Evolutionary conservation across 1,140 invertebrate species (phyloP).

Genomic region (Drosophila tsacasi): DNA sequence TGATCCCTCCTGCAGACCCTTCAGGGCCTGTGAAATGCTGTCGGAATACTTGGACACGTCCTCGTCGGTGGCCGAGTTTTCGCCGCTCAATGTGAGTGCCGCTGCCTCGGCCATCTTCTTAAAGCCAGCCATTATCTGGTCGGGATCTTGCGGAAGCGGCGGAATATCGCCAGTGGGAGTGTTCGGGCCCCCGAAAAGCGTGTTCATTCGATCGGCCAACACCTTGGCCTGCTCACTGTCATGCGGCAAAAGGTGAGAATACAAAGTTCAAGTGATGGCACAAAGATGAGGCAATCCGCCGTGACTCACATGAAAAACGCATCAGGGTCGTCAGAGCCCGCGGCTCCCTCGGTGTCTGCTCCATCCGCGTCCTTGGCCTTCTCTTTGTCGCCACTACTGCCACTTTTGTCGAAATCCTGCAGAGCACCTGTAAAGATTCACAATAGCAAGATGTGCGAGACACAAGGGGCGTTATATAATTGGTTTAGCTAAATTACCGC

Average conservation of each 20-base stretch:
- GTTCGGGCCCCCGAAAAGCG: constrained; percentile 77
- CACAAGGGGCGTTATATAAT: constrained; percentile 50
- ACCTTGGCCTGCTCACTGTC: constrained; percentile 82
- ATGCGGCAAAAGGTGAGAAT: constrained; percentile 25
- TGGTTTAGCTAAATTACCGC: neutral
- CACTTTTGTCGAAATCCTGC: constrained; percentile 86
- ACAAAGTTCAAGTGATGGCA: constrained; percentile 60
- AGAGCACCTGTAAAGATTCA: constrained; percentile 85
- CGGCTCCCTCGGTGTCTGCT: constrained; percentile 20
- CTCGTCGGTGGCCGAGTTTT: constrained; percentile 73
- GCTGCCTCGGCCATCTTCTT: constrained; percentile 85
- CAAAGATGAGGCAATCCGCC: neutral
- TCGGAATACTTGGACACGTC: constrained; percentile 84
- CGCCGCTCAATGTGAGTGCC: constrained; percentile 75
- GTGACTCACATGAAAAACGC: constrained; percentile 78
- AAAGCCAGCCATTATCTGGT: constrained; percentile 81
- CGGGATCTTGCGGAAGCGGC: constrained; percentile 73
- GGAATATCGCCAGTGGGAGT: constrained; percentile 75
- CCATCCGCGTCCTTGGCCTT: constrained; percentile 37
- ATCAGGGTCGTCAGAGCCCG: constrained; percentile 45
- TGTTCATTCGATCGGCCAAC: constrained; percentile 79
- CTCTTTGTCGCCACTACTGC: constrained; percentile 47
- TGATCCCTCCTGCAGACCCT: constrained; percentile 85
- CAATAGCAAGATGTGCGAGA: neutral
- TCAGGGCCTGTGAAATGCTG: constrained; percentile 83